Evolutionary conservation across 2,888 invertebrate species (phyloP).

Genomic region (Steromphala cineraria): DNA sequence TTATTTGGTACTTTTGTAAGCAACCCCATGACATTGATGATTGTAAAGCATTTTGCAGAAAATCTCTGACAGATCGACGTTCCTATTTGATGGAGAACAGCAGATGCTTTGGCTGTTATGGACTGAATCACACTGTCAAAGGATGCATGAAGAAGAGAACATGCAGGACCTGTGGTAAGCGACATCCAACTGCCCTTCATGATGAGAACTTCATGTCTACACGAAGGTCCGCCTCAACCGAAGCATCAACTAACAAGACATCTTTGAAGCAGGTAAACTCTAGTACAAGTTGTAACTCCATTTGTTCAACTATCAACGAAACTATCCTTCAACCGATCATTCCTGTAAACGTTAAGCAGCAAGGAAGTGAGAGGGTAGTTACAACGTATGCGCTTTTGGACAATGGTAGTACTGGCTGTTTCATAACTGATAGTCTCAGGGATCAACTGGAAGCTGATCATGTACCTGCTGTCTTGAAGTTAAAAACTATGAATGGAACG

Average conservation of each 20-base stretch:
- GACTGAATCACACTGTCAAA: neutral
- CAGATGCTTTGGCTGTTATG: neutral
- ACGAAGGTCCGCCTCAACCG: too few relatives aligned
- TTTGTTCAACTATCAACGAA: neutral
- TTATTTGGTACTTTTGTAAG: too few relatives aligned
- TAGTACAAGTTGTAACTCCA: neutral
- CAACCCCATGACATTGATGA: neutral
- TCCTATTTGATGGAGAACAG: neutral
- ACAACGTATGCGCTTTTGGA: neutral
- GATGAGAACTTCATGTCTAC: neutral
- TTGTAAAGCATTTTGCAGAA: neutral
- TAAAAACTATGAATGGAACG: too few relatives aligned
- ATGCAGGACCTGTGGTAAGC: neutral
- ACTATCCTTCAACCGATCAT: neutral
- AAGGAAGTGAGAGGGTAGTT: neutral
- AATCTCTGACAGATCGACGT: neutral
- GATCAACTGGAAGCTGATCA: neutral
- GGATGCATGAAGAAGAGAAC: neutral
- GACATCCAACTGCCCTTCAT: neutral
- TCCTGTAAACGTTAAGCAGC: neutral
- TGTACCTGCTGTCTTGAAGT: too few relatives aligned
- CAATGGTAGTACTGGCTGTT: neutral
- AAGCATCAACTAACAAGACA: too few relatives aligned
- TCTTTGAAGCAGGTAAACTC: neutral
- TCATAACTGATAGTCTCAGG: neutral